Conservation (phyloP, 2,888 invertebrate species). For the Cephus nigrinus region DNA sequence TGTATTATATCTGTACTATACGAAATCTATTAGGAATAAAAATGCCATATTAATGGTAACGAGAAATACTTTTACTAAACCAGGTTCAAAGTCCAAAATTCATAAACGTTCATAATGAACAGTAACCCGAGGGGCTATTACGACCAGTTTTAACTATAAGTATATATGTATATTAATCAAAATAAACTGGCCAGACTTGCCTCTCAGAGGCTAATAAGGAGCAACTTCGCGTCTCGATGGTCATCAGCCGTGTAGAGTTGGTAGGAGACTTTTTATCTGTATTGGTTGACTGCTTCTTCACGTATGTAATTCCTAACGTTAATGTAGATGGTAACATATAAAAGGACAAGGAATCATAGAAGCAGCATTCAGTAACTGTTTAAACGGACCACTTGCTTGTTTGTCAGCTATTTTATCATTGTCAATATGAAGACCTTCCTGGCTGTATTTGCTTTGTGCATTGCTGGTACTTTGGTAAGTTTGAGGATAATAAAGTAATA, state of each 20-base stretch:
- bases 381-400: background rate
- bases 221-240: background rate
- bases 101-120: background rate
- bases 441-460: constrained; percentile 33
- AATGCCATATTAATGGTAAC: background rate
- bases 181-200: background rate
- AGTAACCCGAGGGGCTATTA: background rate
- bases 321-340: background rate
- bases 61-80: background rate
- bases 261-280: background rate
- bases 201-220: background rate
- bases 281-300: background rate
- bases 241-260: background rate
- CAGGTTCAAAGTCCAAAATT: background rate
- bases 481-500: background rate
- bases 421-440: constrained; percentile 38
- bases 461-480: constrained; percentile 39
- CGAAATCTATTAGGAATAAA: background rate
- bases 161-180: background rate
- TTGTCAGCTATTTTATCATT: constrained; percentile 14
- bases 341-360: background rate
- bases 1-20: background rate
- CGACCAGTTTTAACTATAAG: background rate
- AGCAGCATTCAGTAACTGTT: background rate
- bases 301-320: background rate